Evolutionary conservation across 1,140 invertebrate genomes (phyloP).

Genomic region (Eueides isabella): DNA sequence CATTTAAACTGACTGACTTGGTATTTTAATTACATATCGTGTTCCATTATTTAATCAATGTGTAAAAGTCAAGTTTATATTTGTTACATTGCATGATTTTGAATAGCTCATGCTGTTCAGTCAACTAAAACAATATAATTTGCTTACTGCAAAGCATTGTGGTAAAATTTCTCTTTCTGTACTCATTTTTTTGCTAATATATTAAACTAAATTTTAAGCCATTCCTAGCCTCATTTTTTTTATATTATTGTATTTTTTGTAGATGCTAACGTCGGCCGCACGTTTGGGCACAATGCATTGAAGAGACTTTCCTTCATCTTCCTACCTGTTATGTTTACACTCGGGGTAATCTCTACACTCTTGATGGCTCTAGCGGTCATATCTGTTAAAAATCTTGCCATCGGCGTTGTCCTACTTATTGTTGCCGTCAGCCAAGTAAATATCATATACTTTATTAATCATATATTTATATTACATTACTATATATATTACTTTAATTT

Average conservation of each 20-base stretch:
- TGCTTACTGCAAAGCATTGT: constrained; percentile 2
- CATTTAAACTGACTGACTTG: background rate
- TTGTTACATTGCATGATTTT: constrained; percentile 1
- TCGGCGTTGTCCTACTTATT: constrained; percentile 80
- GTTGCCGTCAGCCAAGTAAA: constrained; percentile 78
- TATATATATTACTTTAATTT: too few species aligned
- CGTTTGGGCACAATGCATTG: constrained; percentile 84
- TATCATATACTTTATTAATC: background rate
- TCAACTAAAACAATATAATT: constrained; percentile 16
- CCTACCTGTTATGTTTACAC: constrained; percentile 84
- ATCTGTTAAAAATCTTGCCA: constrained; percentile 84
- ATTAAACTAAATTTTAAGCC: background rate
- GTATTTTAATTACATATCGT: constrained; percentile 6
- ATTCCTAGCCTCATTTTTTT: background rate
- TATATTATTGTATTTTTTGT: constrained; percentile 37
- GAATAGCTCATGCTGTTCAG: background rate
- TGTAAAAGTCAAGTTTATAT: constrained; percentile 1
- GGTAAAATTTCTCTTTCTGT: constrained; percentile 6
- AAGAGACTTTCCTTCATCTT: constrained; percentile 84
- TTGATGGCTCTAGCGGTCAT: constrained; percentile 84
- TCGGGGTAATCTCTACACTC: constrained; percentile 84
- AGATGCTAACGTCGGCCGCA: constrained; percentile 75
- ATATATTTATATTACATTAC: too few species aligned
- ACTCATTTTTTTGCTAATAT: background rate
- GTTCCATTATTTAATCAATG: background rate